Evolutionary conservation across 30 jellyfish, hydroid and myxozoan genomes (phyloP), one percentile per base, ranked within the genome.

Genomic region (Aurelia aurita): DNA sequence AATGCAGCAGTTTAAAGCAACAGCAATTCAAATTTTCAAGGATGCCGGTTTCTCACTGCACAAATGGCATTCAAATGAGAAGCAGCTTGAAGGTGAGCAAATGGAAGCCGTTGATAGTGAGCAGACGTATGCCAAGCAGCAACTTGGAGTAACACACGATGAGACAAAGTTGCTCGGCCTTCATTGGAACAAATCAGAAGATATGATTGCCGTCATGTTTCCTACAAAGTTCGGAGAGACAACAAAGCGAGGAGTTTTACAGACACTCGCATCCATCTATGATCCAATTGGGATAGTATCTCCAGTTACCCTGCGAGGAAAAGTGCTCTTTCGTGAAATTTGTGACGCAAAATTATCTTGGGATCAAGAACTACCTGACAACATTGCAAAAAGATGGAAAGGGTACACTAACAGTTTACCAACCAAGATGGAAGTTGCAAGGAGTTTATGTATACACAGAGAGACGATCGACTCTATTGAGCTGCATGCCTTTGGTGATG

Each of bases 31-130:
- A 21, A 43, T 85, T 29, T 82, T 81, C 77, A 57, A 55, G 7
- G 87, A 62, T 11, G 97, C 77, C 8, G 91, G 91, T 11, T 61
- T 88, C 58, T 55, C 27, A 21, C 95, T n/a, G n/a, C n/a, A n/a
- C n/a, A n/a, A n/a, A n/a, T n/a, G n/a, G n/a, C n/a, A n/a, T n/a
- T n/a, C n/a, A 23, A 89, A 89, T 58, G 78, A 19, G 10, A 25
- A 43, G 13, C 25, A 58, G 28, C 21, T 89, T 2, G 72, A 89
- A 74, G 63, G 66, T 0, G 77, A 73, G 5, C 4, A 47, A 18
- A 3, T 14, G 14, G 62, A 13, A 0, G 69, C 2, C 4, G 1
- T 3, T 2, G 85, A 69, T 18, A 0, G 1, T 0, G 79, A 82
- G 54, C 78, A 49, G 78, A 5, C 89, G 25, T 67, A 12, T 59